Evolutionary conservation across 2,797 vertebrate species (phyloP), one percentile per base, ranked within the genome.

Genomic region (Sebastes oblongus): DNA sequence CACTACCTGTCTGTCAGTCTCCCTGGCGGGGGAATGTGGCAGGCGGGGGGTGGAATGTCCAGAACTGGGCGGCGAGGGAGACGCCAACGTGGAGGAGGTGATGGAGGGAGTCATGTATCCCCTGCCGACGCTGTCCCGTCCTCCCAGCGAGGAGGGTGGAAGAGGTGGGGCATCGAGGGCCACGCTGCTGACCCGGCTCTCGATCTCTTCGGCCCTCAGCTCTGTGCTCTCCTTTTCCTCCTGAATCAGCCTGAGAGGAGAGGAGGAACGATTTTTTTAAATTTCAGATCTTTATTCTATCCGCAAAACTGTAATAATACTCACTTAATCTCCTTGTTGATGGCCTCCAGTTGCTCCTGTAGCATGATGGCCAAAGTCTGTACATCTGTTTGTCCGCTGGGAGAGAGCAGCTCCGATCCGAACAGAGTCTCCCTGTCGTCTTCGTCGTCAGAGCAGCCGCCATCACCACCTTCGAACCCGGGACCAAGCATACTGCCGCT

Each of bases 161-260:
- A 95, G 80, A 14, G 94, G 59, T 0, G 94, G 91, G 16, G 94
- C 94, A 32, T 98, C 97, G 0, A 97, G 93, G 58, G 96, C 96
- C 6, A 97, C 96, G 18, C 96, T 96, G 88, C 97, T 97, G 74
- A 98, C 97, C 3, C 97, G 94, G 79, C 97, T 98, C 91, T 98
- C 97, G 4, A 98, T 97, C 92, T 98, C 97, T 74, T 98, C 97
- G 1, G 97, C 97, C 78, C 97, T 94, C 86, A 98, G 89, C 86
- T 98, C 97, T 0, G 97, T 98, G 74, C 96, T 97, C 88, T 98
- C 97, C 86, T 98, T 98, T 85, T 98, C 97, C 89, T 98, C 97
- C 89, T 98, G 97, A 81, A 98, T 98, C 66, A 98, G 85, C 93
- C 97, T 98, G 72, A 58, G 46, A 66, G 4, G 36, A 71, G 25